Evolutionary conservation across 2,113 vertebrate genomes (phyloP), one percentile per base, ranked within the genome.

Genomic region (Pseudorasbora parva): DNA sequence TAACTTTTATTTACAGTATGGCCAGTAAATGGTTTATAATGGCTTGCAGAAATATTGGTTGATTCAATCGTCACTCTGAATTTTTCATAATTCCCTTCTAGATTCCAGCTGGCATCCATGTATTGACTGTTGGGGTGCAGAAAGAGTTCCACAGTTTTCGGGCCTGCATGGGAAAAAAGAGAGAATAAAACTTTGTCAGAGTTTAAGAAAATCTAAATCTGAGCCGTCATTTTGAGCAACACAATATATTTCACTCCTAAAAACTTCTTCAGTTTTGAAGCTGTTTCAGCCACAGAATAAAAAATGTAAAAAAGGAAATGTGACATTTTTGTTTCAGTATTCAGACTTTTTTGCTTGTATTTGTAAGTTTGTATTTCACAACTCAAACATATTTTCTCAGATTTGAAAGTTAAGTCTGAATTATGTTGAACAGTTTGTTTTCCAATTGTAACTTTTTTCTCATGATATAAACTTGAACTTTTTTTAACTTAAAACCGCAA

Each of bases 11-110:
- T 43, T 30, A 9, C 57, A 14, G 0, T 64, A 0, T 5, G 2
- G 9, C 0, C 8, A 1, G 10, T 5, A 23, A 8, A 0, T 2
- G 3, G 0, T 0, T 4, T 19, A 19, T 27, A 2, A 11, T 37
- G 1, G 10, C 49, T 21, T 59, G 12, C 19, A 15, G 43, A 45
- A 11, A 45, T 45, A 15, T 1, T 15, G 4, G 10, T 5, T 43
- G 12, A 9, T 5, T 5, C 3, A 71, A 84, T 41, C 0, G 0
- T 27, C 27, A 87, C 51, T 2, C 1, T n/a, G 4, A 82, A 87
- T 17, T 37, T 15, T 17, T 21, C 1, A 66, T 9, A 68, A 4
- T 2, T 23, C 41, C 64, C 86, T 1, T 14, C 1, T 25, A 49
- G 3, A 5, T 4, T 7, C 86, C 86, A 87, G 0, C 0, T 27